Evolutionary conservation across 2,888 invertebrate species (phyloP), one percentile per base, ranked within the genome.

Genomic region (Rhodophaea formosa): DNA sequence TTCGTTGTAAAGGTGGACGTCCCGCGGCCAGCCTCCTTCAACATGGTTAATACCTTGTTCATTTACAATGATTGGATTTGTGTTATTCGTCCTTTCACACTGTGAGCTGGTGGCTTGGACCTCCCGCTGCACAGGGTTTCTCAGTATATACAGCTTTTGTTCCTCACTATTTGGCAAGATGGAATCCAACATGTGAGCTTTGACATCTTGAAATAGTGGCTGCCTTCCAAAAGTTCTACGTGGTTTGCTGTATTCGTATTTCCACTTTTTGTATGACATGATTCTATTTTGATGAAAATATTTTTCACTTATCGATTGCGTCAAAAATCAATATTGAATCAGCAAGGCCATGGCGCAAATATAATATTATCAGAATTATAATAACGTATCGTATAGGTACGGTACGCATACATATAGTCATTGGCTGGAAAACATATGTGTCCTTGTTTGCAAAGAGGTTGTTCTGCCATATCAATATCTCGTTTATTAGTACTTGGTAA

Each of bases 11-110:
- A 86, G 79, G 63, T 93, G 93, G 8, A 95, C 87, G 65, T 97
- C 97, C 71, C 94, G 94, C 1, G 97, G 96, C 97, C 97, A 97
- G 15, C 96, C 97, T 60, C 97, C 97, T 82, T 97, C 97, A 12
- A 88, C 89, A 77, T 97, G 97, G 67, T 93, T 93, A 75, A 96
- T 92, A 8, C 95, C 95, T 62, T 91, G 90, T n/a, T 88, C 86
- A 58, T 86, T 89, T 70, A 91, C 92, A 68, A 92, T 92, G 61
- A 93, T 89, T 65, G 91, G 92, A 59, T 80, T 76, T 57, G 95
- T 95, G 74, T 95, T 95, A 29, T 93, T 88, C 68, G 92, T 89
- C 63, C 92, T 89, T 66, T 80, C 79, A 35, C 92, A 86, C 71
- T 86, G 87, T 35, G 82, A 76, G 62, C 84, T 77, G 42, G 86